These are phyloP conservation scores for Gonatopus flavifemur DNA, from an alignment of 1,140 invertebrate species.

Conservation along the genomic window DNA sequence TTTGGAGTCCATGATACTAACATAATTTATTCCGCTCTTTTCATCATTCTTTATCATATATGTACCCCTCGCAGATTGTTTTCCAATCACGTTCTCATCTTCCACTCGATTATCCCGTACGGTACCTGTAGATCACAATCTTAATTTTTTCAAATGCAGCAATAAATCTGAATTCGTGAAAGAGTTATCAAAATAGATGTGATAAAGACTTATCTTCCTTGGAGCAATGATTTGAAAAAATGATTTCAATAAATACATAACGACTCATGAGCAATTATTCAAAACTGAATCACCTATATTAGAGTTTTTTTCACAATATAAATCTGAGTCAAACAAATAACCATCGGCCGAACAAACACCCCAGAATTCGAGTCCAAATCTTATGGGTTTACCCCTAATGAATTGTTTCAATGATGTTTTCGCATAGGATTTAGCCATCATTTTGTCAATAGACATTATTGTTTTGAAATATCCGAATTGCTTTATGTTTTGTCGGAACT, in stretches of 20 bases:
- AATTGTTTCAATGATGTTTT: constrained; percentile 44
- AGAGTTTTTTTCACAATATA: constrained; percentile 1
- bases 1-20: not conserved
- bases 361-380: constrained; percentile 49
- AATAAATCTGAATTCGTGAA: constrained; percentile 1
- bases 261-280: not conserved
- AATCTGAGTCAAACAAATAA: not conserved
- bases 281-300: not conserved
- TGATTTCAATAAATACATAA: constrained; percentile 3
- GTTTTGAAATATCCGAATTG: constrained; percentile 49
- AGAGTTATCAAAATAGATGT: constrained; percentile 1
- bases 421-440: not conserved
- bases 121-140: not conserved
- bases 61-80: not conserved
- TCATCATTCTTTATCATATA: not conserved
- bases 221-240: not conserved
- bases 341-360: constrained; percentile 8
- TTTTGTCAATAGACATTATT: constrained; percentile 34
- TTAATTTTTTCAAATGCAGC: constrained; percentile 3
- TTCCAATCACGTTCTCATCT: not conserved
- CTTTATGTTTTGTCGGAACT: constrained; percentile 11
- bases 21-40: not conserved
- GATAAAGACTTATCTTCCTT: not conserved
- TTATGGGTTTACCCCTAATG: constrained; percentile 41
- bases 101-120: constrained; percentile 3